Evolutionary conservation across 1,140 invertebrate genomes (phyloP).

Genomic region (Meloidogyne floridensis): DNA sequence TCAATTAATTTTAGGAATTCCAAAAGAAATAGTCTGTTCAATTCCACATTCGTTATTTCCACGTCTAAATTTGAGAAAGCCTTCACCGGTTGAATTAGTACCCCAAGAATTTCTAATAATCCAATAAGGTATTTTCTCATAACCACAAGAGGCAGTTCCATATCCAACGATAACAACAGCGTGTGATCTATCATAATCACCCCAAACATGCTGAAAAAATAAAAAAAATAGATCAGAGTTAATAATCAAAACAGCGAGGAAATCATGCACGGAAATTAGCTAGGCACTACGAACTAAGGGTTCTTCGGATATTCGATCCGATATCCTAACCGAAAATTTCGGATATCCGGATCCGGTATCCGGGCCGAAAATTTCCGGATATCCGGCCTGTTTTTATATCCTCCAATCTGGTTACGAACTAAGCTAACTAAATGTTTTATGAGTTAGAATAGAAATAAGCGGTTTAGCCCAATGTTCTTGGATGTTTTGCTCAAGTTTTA

Average conservation of each 20-base stretch:
- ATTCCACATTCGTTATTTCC: constrained; percentile 83
- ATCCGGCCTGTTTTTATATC: no score
- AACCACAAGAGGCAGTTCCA: constrained; percentile 75
- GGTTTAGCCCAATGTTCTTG: no score
- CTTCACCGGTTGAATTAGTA: constrained; percentile 78
- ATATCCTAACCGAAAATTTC: no score
- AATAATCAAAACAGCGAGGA: not conserved
- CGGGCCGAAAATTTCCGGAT: no score
- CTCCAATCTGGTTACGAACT: no score
- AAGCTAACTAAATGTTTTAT: no score
- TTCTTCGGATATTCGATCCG: no score
- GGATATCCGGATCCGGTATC: no score
- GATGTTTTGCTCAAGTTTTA: no score
- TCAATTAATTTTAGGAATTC: not conserved
- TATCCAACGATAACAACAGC: constrained; percentile 85
- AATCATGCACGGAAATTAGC: no score
- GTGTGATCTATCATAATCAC: constrained; percentile 77
- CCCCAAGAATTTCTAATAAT: constrained; percentile 85
- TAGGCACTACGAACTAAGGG: no score
- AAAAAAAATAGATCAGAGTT: not conserved
- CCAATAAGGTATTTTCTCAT: constrained; percentile 81
- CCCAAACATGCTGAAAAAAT: constrained; percentile 78
- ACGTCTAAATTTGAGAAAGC: constrained; percentile 82
- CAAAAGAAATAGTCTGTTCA: constrained; percentile 69
- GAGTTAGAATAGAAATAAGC: no score